Conservation (phyloP, 1,140 invertebrate genomes). For the Melitaea cinxia region DNA sequence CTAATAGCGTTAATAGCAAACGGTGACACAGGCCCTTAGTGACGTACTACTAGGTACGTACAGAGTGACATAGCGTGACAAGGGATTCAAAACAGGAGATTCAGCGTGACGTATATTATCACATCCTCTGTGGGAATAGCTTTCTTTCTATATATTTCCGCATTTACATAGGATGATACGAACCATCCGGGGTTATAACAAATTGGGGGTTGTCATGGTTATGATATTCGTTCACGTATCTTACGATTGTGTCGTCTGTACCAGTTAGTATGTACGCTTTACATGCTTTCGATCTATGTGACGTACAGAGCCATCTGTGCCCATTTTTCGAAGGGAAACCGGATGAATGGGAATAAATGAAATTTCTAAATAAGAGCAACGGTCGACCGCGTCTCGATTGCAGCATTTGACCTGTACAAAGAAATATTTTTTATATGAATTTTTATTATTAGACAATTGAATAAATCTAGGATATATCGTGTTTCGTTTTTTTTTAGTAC, state of each 20-base stretch:
- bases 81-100: no score
- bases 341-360: conserved; percentile 24
- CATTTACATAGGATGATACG: conserved; percentile 8
- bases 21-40: no score
- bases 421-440: no score
- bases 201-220: conserved; percentile 17
- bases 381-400: conserved; percentile 25
- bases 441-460: not conserved
- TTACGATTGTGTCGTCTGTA: conserved; percentile 17
- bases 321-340: conserved; percentile 22
- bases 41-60: no score
- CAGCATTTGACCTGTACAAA: conserved; percentile 21
- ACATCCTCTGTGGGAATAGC: no score
- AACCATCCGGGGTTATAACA: conserved; percentile 5
- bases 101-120: no score
- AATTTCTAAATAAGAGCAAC: conserved; percentile 19
- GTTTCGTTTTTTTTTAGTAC: not conserved
- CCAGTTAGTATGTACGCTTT: conserved; percentile 21
- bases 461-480: not conserved
- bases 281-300: conserved; percentile 18
- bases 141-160: not conserved
- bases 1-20: no score
- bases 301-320: conserved; percentile 25
- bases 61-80: no score
- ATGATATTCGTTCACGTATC: not conserved